Base-by-base conservation (phyloP, 2,113 vertebrate species). In the Gila orcuttii region DNA sequence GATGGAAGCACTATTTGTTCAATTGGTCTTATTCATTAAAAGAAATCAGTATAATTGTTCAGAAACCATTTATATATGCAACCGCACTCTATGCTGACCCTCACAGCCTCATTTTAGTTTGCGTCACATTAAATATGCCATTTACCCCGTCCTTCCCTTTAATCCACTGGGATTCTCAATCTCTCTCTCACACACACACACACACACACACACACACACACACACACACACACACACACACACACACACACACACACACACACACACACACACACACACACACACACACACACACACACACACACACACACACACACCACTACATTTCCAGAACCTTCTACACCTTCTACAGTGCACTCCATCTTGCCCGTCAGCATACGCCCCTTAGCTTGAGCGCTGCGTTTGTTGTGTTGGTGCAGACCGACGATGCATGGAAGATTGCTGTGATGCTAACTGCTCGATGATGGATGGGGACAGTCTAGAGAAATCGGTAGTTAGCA, bases 391-490 rank as follows among this genome's bases (percentile, higher is more conserved):
- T 31, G 50, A 59, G 73, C 39, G 39, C 47, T 31, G 79, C 13
- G 69, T 85, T 86, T 55, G 86, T 74, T 85, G 71, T 78, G 64
- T 85, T 74, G 79, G 36, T 39, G 59, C 64, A 31, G 59, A 79
- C 77, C 45, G 42, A 79, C 85, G 85, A 77, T 71, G 86, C 84
- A 59, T 75, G 60, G 79, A 60, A 59, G 76, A 39, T 66, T 45
- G 15, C 76, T 42, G 23, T 74, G 86, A 86, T 50, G 57, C 68
- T 86, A 88, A 92, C 89, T 47, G 85, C 68, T 42, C 60, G 0
- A 52, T 94, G 94, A 95, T 94, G 92, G 93, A 95, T 95, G 93
- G 94, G 84, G 88, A 88, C 77, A 87, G 87, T 93, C 90, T 86
- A 86, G 83, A 84, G 91, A 90, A 94, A 93, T 92, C 76, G 84